Percentiles rank a stretch among this genome's conserved stretches.
Conservation (phyloP, 2,113 vertebrate species). For the Paramisgurnus dabryanus region DNA sequence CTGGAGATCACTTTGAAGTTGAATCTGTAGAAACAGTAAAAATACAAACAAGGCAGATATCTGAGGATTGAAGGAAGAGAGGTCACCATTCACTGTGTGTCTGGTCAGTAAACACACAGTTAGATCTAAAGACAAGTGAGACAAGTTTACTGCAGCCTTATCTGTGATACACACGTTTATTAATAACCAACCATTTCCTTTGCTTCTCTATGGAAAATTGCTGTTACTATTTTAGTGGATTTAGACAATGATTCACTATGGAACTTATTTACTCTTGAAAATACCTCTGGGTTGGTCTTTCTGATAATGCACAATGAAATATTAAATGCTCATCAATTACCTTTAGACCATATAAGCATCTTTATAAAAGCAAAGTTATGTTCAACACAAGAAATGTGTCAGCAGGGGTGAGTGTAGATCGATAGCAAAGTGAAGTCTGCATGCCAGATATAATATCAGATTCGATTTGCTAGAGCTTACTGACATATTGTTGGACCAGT, state of each 20-base stretch:
- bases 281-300: neutral
- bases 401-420: conserved; percentile 52
- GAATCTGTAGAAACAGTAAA: conserved; percentile 51
- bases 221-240: too few relatives aligned
- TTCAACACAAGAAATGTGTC: conserved; percentile 48
- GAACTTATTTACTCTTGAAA: neutral
- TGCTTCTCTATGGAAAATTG: neutral
- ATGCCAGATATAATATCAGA: conserved; percentile 64
- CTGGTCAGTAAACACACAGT: neutral
- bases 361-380: conserved; percentile 13
- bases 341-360: conserved; percentile 5
- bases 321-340: conserved; percentile 9
- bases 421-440: conserved; percentile 53
- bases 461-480: conserved; percentile 54
- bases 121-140: conserved; percentile 35
- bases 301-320: neutral
- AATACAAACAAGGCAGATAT: conserved; percentile 66
- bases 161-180: conserved; percentile 15
- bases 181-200: conserved; percentile 32
- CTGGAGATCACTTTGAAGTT: conserved; percentile 32
- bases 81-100: neutral
- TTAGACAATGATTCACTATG: too few relatives aligned
- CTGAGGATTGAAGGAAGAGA: conserved; percentile 36
- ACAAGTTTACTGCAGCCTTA: conserved; percentile 1
- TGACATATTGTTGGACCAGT: conserved; percentile 65